A percentile compares a stretch with the other conserved stretches of the same genome.
Evolutionary conservation across 2,113 vertebrate genomes (phyloP).

Genomic region (Microcebus jonahi): DNA sequence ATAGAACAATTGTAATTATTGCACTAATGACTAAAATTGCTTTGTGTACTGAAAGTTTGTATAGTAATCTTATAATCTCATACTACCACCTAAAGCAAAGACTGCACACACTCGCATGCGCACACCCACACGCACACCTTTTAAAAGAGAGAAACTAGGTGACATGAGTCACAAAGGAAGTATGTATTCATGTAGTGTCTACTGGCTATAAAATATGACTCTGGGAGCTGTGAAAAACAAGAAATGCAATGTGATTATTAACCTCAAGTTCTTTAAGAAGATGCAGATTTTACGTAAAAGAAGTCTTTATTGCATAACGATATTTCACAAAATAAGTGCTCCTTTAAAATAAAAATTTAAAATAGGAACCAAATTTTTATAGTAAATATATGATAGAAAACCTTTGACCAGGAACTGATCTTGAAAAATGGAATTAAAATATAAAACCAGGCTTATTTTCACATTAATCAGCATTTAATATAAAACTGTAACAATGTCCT

Average conservation of each 20-base stretch:
- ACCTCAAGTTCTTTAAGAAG: background rate
- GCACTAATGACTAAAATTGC: background rate
- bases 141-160: background rate
- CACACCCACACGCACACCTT: background rate
- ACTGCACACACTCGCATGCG: background rate
- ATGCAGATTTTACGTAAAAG: background rate
- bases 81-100: background rate
- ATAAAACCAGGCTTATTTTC: constrained; percentile 1
- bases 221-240: background rate
- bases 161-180: constrained; percentile 7
- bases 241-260: background rate
- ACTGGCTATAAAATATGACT: background rate
- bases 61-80: background rate
- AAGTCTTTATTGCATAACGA: background rate
- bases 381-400: background rate
- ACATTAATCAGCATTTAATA: background rate
- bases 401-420: background rate
- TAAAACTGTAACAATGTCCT: background rate
- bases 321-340: background rate
- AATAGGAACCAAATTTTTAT: background rate
- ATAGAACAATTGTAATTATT: background rate
- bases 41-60: background rate
- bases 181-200: background rate
- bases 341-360: background rate
- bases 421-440: constrained; percentile 1